Evolutionary conservation across 2,888 invertebrate genomes (phyloP), one percentile per base, ranked within the genome.

Genomic region (Scaptomyza polygonia): DNA sequence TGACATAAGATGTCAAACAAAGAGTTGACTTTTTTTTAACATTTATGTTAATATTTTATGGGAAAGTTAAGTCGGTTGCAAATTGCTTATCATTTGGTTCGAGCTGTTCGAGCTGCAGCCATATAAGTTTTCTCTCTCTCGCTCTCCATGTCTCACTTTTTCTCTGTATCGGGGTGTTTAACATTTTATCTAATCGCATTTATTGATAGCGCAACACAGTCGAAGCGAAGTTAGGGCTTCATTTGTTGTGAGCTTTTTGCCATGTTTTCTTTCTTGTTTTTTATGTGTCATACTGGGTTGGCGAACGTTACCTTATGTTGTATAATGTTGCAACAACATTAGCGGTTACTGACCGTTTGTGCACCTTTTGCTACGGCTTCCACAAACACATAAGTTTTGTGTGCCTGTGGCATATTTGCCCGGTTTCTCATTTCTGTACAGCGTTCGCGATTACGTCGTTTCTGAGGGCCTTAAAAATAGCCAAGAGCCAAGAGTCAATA

Each of bases 271-370:
- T 58, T 48, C 51, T 71, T 71, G 48, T 51, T 62, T 80, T 40
- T 30, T 79, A 66, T 85, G 74, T 85, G 86, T 85, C 80, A 81
- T 61, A 56, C 52, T 39, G 51, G 63, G 76, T 57, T 72, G 18
- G 30, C 3, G 18, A 5, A 5, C 12, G 63, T 8, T 32, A 44
- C 79, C 72, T 80, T 67, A 71, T 71, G 73, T 85, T 82, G 80
- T 82, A 85, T 82, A 81, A 77, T 77, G 83, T 85, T 81, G 77
- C 81, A 80, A 57, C 61, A 66, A 32, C n/a, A n/a, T n/a, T n/a
- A 67, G 75, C 80, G 83, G 80, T 77, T 82, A 74, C 59, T 85
- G 86, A 85, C 86, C 86, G 83, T 66, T 61, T 44, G 47, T 42
- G 32, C 40, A 66, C 69, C 72, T 68, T 68, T 78, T 68, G 67